Evolutionary conservation across 2,797 vertebrate genomes (phyloP), one percentile per base, ranked within the genome.

Genomic region (Eospalax fontanierii): DNA sequence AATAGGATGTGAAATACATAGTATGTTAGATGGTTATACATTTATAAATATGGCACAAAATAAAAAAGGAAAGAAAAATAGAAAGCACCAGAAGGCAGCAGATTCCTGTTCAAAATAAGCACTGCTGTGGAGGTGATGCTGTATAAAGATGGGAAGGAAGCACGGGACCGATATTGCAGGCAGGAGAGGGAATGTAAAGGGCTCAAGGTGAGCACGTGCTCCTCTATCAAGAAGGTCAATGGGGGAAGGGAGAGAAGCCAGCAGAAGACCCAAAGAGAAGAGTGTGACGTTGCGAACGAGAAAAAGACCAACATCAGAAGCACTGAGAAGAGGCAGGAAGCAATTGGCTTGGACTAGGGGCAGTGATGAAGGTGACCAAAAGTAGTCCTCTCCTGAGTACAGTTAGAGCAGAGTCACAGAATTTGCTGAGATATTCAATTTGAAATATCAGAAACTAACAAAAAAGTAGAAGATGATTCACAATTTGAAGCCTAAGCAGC

Each of bases 51-150:
- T n/a, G 91, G 81, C 14, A 73, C 81, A 90, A 96, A 87, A 92
- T 92, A 90, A 95, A 83, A 61, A 93, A 68, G 33, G 18, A 28
- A 86, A 94, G 68, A 90, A 90, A 95, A 96, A 97, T 82, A 97
- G 93, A 96, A 97, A 95, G 83, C 78, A 68, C 83, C 93, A 96
- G 82, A 95, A 97, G 91, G 95, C 61, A 89, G 66, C 92, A 96
- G 88, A 96, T 78, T 92, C 86, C 54, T 93, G 86, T 68, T 90
- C 94, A 70, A 76, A 90, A 89, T 94, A 92, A 85, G 40, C 33
- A 95, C 65, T 83, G 80, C 50, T n/a, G 71, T 75, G 54, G 80
- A 61, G 82, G 74, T 43, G 90, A 54, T 63, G 35, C 87, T 78
- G 30, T 87, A 33, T 59, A 70, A 81, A 91, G 71, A 59, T 19